Evolutionary conservation across 1,140 invertebrate species (phyloP).

Genomic region (Nymphalis io): DNA sequence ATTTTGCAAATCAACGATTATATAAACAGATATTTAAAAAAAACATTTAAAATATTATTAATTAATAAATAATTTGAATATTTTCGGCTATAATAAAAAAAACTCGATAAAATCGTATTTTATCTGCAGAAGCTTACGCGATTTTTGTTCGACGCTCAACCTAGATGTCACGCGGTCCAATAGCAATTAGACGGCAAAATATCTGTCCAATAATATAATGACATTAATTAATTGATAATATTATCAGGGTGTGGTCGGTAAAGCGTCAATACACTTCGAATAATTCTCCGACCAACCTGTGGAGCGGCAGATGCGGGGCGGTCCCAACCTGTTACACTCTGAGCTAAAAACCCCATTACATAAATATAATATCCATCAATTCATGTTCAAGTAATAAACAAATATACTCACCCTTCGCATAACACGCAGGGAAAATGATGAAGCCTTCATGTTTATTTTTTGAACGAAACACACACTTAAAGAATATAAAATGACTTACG

Average conservation of each 20-base stretch:
- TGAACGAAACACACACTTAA: constrained; percentile 44
- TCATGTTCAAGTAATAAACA: background rate
- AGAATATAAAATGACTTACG: constrained; percentile 37
- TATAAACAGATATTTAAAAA: too few species aligned
- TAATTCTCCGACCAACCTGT: constrained; percentile 55
- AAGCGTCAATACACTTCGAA: constrained; percentile 40
- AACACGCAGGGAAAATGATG: constrained; percentile 87
- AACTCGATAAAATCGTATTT: too few species aligned
- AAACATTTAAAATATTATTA: too few species aligned
- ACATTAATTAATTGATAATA: constrained; percentile 10
- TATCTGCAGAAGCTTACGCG: too few species aligned
- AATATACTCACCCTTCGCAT: constrained; percentile 87
- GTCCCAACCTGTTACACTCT: constrained; percentile 64
- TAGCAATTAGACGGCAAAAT: background rate
- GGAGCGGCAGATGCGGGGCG: constrained; percentile 52
- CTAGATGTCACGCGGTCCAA: too few species aligned
- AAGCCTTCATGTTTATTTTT: constrained; percentile 86
- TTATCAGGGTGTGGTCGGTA: constrained; percentile 47
- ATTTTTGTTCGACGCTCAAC: too few species aligned
- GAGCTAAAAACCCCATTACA: constrained; percentile 14
- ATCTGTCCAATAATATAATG: background rate
- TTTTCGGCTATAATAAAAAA: too few species aligned
- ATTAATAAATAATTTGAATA: too few species aligned
- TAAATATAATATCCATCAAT: constrained; percentile 7
- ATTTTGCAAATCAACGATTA: too few species aligned